These are phyloP conservation scores for Paramacrobiotus metropolitanus DNA, from an alignment of 1,140 invertebrate species.

Conservation along the genomic window DNA sequence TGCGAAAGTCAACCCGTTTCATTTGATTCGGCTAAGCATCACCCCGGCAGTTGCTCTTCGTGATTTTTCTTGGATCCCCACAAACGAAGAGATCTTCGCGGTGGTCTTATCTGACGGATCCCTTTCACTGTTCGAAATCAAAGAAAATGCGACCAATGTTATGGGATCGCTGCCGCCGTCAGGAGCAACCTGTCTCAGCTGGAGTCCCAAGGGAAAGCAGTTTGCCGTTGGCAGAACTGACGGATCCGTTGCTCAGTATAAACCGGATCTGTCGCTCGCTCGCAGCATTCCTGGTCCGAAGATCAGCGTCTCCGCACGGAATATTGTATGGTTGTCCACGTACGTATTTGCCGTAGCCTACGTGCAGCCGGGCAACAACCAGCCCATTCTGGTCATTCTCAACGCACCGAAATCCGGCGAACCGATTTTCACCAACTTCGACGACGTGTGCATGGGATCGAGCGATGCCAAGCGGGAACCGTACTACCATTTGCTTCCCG, in stretches of 20 bases:
- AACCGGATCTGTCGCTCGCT: not conserved
- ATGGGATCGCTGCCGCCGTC: not conserved
- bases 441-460: not conserved
- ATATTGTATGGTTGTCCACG: not conserved
- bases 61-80: not conserved
- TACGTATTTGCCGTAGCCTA: not conserved
- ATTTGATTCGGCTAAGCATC: not conserved
- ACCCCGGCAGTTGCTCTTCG: not conserved
- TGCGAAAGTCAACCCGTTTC: not conserved
- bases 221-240: not conserved
- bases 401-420: not conserved
- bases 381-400: not conserved
- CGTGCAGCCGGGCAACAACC: not conserved
- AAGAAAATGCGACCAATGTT: not conserved
- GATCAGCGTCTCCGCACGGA: not conserved
- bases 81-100: not conserved
- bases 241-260: not conserved
- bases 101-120: not conserved
- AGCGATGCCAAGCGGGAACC: not conserved
- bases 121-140: not conserved
- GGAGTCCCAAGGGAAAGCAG: constrained; percentile 3
- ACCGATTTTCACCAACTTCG: not conserved
- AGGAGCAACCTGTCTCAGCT: not conserved
- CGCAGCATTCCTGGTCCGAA: not conserved
- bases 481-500: not conserved